Base-by-base conservation (phyloP, 2,113 vertebrate genomes). In the Phyllostomus hastatus region DNA sequence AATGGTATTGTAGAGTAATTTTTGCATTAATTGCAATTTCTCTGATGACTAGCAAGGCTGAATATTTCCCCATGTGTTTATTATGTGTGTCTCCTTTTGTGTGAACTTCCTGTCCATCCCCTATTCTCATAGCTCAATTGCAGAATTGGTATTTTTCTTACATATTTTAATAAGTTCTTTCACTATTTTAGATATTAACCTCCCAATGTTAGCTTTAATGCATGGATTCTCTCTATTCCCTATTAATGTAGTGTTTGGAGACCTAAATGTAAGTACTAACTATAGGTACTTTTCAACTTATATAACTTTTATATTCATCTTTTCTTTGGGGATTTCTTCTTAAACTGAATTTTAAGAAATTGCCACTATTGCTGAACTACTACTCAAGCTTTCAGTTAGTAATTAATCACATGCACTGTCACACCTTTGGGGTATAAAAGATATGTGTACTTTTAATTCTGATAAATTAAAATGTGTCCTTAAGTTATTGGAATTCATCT, bases 391-490 rank as follows among this genome's bases (percentile, higher is more conserved):
- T 86, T 87, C 14, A 66, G 10, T 75, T 61, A 91, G n/a, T 73
- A 48, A 92, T 67, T 92, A 89, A 87, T 90, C 28, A 81, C 28
- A 66, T 41, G 3, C 8, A 67, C 20, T 73, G 48, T 66, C 57
- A 85, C 16, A 89, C 4, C 67, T 89, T 90, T 86, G 46, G 46
- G 7, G 20, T 82, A 94, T 61, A 72, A 94, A 95, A 96, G 43
- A 90, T 88, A 84, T 15, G 16, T 64, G 20, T 91, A 88, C 69
- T 91, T 96, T 95, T 92, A 95, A 91, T 95, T 88, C 16, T 81
- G 17, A 94, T 35, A 91, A 95, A 92, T 95, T 95, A 94, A 94
- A n/a, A 75, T 73, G 24, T 87, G 61, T 86, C 59, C 48, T 91
- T 81, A 95, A 82, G 57, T 90, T 86, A 70, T 4, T 90, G 31